These are phyloP conservation scores for Lithophane leautieri DNA, from an alignment of 2,888 invertebrate species.

Conservation along the genomic window DNA sequence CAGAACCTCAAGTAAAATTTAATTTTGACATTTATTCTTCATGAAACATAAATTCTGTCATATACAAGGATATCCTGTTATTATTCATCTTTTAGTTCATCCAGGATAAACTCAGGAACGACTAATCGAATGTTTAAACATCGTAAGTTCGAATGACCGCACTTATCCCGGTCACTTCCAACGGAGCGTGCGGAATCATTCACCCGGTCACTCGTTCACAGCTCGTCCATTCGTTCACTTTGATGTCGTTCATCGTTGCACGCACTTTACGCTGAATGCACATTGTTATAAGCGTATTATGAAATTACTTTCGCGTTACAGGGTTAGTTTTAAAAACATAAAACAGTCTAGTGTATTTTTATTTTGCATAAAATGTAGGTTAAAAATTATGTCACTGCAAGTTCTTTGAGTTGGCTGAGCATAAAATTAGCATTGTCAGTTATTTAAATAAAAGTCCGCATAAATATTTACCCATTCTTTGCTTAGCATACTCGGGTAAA, in stretches of 20 bases:
- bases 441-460: slow-evolving; percentile 1
- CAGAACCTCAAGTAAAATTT: slow-evolving; percentile 1
- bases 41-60: slow-evolving; percentile 34
- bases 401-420: slow-evolving; percentile 19
- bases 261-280: slow-evolving; percentile 84
- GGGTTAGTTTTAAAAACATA: slow-evolving; percentile 53
- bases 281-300: slow-evolving; percentile 78
- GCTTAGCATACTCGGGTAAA: not conserved
- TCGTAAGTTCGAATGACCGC: slow-evolving; percentile 66
- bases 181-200: slow-evolving; percentile 81
- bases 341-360: slow-evolving; percentile 29
- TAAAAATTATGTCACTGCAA: slow-evolving; percentile 33
- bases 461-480: slow-evolving; percentile 19
- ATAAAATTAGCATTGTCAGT: slow-evolving; percentile 23
- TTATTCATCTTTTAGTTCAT: slow-evolving; percentile 31
- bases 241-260: slow-evolving; percentile 81
- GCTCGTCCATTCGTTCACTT: slow-evolving; percentile 81
- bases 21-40: slow-evolving; percentile 22
- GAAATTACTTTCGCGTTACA: slow-evolving; percentile 71
- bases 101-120: slow-evolving; percentile 45
- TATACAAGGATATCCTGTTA: slow-evolving; percentile 22
- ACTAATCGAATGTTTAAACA: slow-evolving; percentile 64
- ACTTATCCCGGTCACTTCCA: slow-evolving; percentile 81
- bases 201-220: slow-evolving; percentile 81
- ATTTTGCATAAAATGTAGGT: slow-evolving; percentile 41